Evolutionary conservation across 2,797 vertebrate genomes (phyloP).

Genomic region (Gallinago stenura): DNA sequence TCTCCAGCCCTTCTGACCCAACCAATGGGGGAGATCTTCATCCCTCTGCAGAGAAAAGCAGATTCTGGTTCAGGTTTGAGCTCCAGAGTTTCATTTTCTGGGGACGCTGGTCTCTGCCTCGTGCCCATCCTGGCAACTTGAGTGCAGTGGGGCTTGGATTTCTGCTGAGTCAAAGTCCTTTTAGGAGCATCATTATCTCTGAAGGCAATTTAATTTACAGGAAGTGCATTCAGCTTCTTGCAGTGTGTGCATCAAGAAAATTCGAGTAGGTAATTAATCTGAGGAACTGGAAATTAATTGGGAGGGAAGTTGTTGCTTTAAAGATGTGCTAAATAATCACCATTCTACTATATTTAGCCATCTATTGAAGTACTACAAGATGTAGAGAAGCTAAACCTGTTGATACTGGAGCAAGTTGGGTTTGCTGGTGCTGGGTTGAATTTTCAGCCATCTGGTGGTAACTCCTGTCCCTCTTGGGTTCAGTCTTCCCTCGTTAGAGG

Average conservation of each 20-base stretch:
- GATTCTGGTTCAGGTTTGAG: background rate
- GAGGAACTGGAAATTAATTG: slow-evolving; percentile 62
- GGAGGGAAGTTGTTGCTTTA: slow-evolving; percentile 46
- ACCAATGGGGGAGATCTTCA: background rate
- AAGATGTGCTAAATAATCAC: slow-evolving; percentile 54
- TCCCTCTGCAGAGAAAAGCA: background rate
- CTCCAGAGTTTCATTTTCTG: background rate
- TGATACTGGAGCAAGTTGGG: background rate
- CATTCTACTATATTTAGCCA: slow-evolving; percentile 52
- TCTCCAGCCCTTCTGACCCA: background rate
- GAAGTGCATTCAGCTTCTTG: slow-evolving; percentile 21
- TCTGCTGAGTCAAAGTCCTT: background rate
- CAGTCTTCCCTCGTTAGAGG: background rate
- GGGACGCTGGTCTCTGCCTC: background rate
- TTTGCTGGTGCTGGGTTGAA: background rate
- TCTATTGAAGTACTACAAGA: background rate
- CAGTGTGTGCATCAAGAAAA: background rate
- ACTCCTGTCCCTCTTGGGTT: background rate
- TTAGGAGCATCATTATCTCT: background rate
- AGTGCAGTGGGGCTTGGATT: background rate
- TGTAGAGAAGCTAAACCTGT: background rate
- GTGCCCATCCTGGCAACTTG: background rate
- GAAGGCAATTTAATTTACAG: slow-evolving; percentile 30
- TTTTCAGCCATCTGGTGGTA: background rate
- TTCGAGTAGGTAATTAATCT: slow-evolving; percentile 50